Percentiles rank a stretch among this genome's conserved stretches.
These are phyloP conservation scores for Cosmia trapezina DNA, from an alignment of 2,888 invertebrate genomes.

Conservation along the genomic window DNA sequence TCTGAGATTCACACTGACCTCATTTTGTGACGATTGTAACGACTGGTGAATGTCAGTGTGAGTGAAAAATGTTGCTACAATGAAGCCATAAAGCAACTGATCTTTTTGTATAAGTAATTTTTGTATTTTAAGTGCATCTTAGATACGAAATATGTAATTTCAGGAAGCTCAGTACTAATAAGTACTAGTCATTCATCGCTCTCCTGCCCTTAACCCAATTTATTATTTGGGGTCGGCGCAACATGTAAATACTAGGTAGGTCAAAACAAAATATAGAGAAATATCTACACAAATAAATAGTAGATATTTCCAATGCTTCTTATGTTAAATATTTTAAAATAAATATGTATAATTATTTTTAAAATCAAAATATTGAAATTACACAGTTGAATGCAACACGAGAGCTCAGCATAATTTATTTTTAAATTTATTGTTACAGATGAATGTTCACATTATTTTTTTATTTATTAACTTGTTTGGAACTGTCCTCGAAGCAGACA, in stretches of 20 bases:
- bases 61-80: slow-evolving; percentile 4
- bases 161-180: no score
- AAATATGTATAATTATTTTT: background rate
- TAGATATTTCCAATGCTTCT: background rate
- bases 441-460: background rate
- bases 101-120: background rate
- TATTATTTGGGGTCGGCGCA: no score
- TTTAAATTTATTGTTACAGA: background rate
- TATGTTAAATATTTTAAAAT: no score
- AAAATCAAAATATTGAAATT: background rate
- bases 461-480: no score
- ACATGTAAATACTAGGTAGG: no score
- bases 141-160: no score
- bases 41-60: background rate
- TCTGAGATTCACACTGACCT: no score
- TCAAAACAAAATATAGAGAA: background rate
- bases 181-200: no score
- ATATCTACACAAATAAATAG: background rate
- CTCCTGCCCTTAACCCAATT: no score
- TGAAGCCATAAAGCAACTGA: background rate
- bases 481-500: background rate
- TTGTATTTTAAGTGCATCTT: background rate
- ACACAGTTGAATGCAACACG: background rate
- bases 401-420: background rate
- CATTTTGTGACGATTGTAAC: slow-evolving; percentile 19